A percentile compares a stretch with the other conserved stretches of the same genome.
Evolutionary conservation across 2,797 vertebrate species (phyloP).

Genomic region (Phrynocephalus guinanensis): DNA sequence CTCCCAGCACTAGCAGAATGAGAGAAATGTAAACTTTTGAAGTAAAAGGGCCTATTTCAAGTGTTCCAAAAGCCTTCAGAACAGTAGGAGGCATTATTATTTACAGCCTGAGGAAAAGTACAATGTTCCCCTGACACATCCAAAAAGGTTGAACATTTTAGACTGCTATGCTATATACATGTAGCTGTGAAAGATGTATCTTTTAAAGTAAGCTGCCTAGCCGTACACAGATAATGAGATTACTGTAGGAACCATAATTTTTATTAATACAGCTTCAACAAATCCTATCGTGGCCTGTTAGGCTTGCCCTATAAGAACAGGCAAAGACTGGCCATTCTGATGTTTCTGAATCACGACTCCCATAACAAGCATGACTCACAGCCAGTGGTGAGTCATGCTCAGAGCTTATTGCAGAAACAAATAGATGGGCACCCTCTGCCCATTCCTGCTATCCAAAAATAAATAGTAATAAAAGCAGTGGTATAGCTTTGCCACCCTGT

Average conservation of each 20-base stretch:
- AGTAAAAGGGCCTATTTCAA: constrained; percentile 38
- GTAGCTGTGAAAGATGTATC: not conserved
- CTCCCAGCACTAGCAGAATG: constrained; percentile 58
- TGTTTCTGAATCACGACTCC: no score
- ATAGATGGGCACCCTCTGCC: no score
- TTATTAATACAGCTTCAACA: constrained; percentile 10
- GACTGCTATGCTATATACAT: not conserved
- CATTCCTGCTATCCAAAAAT: no score
- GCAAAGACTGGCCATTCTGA: no score
- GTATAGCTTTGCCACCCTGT: no score
- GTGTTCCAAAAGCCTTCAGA: constrained; percentile 31
- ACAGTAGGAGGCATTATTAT: constrained; percentile 40
- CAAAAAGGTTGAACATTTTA: constrained; percentile 37
- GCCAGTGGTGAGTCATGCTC: no score
- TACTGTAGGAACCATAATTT: not conserved
- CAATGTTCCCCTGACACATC: not conserved
- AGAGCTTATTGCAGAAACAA: no score
- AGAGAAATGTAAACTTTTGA: constrained; percentile 41
- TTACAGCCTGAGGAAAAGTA: not conserved
- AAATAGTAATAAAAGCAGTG: no score
- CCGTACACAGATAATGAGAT: not conserved
- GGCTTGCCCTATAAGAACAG: constrained; percentile 35
- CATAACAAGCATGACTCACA: no score
- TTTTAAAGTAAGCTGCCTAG: not conserved
- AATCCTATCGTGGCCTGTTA: constrained; percentile 28